phyloP scores from a whole-genome alignment of 1,140 invertebrate species.

The Caenorhabditis latens region DNA sequence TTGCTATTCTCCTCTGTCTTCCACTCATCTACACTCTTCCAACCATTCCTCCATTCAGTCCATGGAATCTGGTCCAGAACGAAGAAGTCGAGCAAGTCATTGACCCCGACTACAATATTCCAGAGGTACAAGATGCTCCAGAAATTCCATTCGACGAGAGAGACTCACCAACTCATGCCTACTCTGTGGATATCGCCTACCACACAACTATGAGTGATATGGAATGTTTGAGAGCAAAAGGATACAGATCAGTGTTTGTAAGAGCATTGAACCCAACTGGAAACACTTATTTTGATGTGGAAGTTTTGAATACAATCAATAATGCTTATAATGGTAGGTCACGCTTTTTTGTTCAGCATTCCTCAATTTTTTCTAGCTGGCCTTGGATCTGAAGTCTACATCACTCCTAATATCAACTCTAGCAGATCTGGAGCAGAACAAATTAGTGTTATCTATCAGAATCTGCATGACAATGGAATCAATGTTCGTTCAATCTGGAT shows the following conservation, averaged over 20 bases:
- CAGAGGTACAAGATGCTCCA: constrained; percentile 29
- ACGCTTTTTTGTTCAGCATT: background rate
- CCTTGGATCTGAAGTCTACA: constrained; percentile 45
- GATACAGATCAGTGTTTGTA: constrained; percentile 20
- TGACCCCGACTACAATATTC: constrained; percentile 36
- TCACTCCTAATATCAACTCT: constrained; percentile 29
- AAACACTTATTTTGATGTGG: constrained; percentile 8
- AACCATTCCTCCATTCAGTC: background rate
- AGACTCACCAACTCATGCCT: constrained; percentile 25
- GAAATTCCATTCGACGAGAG: constrained; percentile 3
- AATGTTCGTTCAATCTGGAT: constrained; percentile 48
- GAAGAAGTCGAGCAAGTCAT: background rate
- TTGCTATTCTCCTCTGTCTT: background rate
- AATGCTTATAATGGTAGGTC: constrained; percentile 16
- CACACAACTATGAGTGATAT: constrained; percentile 48
- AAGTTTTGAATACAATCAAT: constrained; percentile 3
- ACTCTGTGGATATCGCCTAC: constrained; percentile 34
- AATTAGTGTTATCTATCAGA: background rate
- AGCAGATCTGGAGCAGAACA: constrained; percentile 11
- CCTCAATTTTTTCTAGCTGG: constrained; percentile 23
- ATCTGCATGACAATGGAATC: constrained; percentile 13
- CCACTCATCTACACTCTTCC: background rate
- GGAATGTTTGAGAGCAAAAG: constrained; percentile 21
- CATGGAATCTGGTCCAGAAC: background rate
- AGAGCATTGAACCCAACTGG: constrained; percentile 24